phyloP scores from a whole-genome alignment of 2,888 invertebrate genomes.

The Ischnus inquisitorius region DNA sequence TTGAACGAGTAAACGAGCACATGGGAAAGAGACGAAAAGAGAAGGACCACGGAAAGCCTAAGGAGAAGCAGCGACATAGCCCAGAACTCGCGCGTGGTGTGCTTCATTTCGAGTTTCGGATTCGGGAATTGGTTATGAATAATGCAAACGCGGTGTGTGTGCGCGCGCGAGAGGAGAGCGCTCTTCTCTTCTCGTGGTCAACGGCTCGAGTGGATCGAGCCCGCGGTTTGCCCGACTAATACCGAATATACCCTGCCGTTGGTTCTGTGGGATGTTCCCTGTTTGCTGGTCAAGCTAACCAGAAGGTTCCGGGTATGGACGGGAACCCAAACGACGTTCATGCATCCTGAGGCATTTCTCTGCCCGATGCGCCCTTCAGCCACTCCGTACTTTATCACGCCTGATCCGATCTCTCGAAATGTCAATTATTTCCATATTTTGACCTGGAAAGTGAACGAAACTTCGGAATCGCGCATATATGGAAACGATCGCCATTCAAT shows the following conservation, averaged over 20 bases:
- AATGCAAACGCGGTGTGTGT: constrained; percentile 77
- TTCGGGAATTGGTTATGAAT: constrained; percentile 85
- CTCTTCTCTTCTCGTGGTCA: constrained; percentile 66
- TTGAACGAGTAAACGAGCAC: constrained; percentile 47
- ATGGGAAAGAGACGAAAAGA: constrained; percentile 68
- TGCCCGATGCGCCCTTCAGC: constrained; percentile 36
- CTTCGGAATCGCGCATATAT: constrained; percentile 39
- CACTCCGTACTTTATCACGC: constrained; percentile 66
- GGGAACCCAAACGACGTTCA: constrained; percentile 56
- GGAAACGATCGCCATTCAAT: constrained; percentile 28
- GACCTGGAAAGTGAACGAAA: constrained; percentile 31
- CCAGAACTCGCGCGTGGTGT: constrained; percentile 55
- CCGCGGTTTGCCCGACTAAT: constrained; percentile 63
- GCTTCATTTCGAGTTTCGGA: constrained; percentile 81
- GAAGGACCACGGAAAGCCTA: constrained; percentile 50
- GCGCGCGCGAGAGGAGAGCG: constrained; percentile 73
- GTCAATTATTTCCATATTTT: constrained; percentile 68
- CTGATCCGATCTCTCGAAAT: constrained; percentile 65
- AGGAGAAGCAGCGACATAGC: constrained; percentile 49
- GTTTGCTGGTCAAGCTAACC: constrained; percentile 49
- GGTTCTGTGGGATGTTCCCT: constrained; percentile 49
- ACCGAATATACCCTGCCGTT: constrained; percentile 62
- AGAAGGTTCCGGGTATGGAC: constrained; percentile 67
- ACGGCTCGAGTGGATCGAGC: constrained; percentile 72
- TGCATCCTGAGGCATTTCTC: constrained; percentile 44